A percentile compares a stretch with the other conserved stretches of the same genome.
Conservation (phyloP, 2,797 vertebrate genomes). For the Rhabdomys pumilio region DNA sequence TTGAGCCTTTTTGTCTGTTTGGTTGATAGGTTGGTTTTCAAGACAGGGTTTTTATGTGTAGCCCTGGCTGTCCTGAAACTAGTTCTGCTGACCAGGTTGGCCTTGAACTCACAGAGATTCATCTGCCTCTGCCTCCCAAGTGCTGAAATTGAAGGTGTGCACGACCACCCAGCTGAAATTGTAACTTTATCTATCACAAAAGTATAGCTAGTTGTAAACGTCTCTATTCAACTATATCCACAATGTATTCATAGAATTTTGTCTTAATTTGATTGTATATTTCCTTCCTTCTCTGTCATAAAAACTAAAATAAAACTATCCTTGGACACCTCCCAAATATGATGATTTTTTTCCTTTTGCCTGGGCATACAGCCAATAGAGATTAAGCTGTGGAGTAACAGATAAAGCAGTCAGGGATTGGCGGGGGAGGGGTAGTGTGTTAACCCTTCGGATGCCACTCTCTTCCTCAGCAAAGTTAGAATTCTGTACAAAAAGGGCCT, state of each 20-base stretch:
- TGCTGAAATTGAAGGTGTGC: neutral
- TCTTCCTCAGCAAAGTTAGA: constrained; percentile 48
- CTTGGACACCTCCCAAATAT: constrained; percentile 63
- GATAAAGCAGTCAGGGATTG: constrained; percentile 3
- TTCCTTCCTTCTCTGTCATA: constrained; percentile 68
- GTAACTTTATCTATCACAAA: constrained; percentile 11
- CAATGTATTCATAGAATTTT: constrained; percentile 43
- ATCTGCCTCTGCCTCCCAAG: neutral
- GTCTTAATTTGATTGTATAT: constrained; percentile 44
- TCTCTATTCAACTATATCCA: constrained; percentile 7
- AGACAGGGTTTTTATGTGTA: neutral
- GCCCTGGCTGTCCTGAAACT: neutral
- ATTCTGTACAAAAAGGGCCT: neutral
- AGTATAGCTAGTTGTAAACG: neutral
- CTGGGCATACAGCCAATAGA: constrained; percentile 76
- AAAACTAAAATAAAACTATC: constrained; percentile 69
- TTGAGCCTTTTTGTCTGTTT: neutral
- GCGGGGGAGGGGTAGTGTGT: neutral
- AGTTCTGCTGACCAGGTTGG: neutral
- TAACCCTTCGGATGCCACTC: constrained; percentile 55
- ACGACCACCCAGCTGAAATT: neutral
- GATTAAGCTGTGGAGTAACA: constrained; percentile 70
- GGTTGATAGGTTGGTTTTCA: neutral
- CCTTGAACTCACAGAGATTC: neutral
- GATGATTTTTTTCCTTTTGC: constrained; percentile 22